Percentiles rank a stretch among this genome's conserved stretches.
Evolutionary conservation across 1,140 invertebrate genomes (phyloP).

Genomic region (Brachionus manjavacas): DNA sequence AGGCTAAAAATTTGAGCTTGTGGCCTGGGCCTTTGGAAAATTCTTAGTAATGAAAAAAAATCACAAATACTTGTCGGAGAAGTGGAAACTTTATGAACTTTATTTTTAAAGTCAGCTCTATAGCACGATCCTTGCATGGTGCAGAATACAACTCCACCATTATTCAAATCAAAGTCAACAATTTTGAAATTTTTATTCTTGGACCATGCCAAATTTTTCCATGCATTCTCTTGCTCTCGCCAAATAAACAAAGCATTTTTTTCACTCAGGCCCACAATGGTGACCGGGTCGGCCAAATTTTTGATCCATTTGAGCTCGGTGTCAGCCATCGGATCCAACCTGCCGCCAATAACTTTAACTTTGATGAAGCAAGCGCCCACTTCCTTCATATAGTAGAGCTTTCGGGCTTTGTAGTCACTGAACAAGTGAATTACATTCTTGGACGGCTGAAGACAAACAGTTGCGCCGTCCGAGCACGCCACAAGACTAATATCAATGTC

Average conservation of each 20-base stretch:
- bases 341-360: conserved; percentile 1
- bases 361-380: neutral
- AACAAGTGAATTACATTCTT: conserved; percentile 68
- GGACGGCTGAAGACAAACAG: conserved; percentile 62
- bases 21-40: too few relatives aligned
- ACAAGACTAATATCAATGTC: conserved; percentile 57
- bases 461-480: conserved; percentile 66
- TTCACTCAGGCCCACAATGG: conserved; percentile 7
- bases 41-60: too few relatives aligned
- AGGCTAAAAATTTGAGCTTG: too few relatives aligned
- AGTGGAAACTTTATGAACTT: neutral
- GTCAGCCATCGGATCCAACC: neutral
- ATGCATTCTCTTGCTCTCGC: neutral
- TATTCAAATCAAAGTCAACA: conserved; percentile 30
- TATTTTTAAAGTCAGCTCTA: conserved; percentile 15
- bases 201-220: conserved; percentile 9
- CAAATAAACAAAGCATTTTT: conserved; percentile 22
- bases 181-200: conserved; percentile 22
- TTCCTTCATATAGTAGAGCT: conserved; percentile 28
- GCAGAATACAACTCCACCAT: neutral
- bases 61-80: neutral
- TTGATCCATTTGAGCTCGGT: neutral
- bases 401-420: conserved; percentile 65
- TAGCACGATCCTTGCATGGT: neutral
- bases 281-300: neutral